These are phyloP conservation scores for Phorcus lineatus DNA, from an alignment of 2,888 invertebrate species.

Conservation along the genomic window DNA sequence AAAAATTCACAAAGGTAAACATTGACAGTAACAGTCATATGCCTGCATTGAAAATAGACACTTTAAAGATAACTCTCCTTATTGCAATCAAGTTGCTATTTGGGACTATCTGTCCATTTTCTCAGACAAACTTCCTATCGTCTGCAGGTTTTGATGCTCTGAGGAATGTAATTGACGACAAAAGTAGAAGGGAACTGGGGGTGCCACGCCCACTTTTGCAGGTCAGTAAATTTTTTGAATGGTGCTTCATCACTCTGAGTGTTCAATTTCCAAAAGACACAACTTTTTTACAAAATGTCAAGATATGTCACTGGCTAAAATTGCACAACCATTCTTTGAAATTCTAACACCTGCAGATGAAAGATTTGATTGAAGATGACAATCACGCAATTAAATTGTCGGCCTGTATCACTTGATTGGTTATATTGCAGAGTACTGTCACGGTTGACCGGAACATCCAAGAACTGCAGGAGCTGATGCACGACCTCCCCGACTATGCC, in stretches of 20 bases:
- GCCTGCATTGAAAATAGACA: no score
- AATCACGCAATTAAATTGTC: no score
- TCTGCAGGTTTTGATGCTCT: constrained; percentile 82
- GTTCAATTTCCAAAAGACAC: neutral
- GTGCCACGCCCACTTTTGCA: constrained; percentile 82
- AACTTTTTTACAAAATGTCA: neutral
- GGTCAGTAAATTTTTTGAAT: constrained; percentile 70
- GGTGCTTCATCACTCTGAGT: no score
- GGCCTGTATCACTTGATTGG: no score
- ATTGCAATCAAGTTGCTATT: neutral
- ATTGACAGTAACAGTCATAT: no score
- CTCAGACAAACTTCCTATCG: neutral
- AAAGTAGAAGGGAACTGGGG: constrained; percentile 81
- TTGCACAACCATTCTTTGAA: neutral
- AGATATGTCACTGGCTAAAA: no score
- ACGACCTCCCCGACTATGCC: constrained; percentile 84
- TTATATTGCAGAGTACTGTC: constrained; percentile 81
- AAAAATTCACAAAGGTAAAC: no score
- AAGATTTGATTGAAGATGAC: no score
- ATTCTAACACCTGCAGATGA: no score
- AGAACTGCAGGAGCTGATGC: constrained; percentile 83
- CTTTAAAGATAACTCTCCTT: neutral
- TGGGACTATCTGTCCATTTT: no score
- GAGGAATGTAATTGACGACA: constrained; percentile 84
- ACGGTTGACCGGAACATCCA: constrained; percentile 82